Conservation (phyloP, 64 coral and sea anemone genomes). For the Orbicella faveolata region DNA sequence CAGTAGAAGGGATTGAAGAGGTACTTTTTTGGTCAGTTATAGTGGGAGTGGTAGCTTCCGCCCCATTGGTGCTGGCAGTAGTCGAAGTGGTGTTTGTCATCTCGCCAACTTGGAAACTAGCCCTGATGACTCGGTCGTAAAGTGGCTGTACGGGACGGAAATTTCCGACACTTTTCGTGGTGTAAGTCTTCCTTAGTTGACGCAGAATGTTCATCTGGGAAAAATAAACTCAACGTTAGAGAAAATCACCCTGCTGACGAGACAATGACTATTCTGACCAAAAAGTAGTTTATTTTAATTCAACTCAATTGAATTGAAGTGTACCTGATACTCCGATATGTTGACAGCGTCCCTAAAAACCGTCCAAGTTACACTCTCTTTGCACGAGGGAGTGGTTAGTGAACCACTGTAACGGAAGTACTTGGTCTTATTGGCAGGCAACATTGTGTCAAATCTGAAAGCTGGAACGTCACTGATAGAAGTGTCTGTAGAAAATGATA, state of each 20-base stretch:
- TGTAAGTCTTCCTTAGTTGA: conserved; percentile 22
- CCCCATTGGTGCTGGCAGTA: no score
- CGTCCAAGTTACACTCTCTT: conserved; percentile 77
- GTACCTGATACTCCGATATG: conserved; percentile 50
- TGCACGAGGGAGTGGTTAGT: conserved; percentile 64
- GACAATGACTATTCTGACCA: no score
- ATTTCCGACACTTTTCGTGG: neutral
- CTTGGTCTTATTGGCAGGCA: conserved; percentile 39
- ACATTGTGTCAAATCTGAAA: conserved; percentile 13
- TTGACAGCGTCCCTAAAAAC: conserved; percentile 41
- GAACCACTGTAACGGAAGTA: conserved; percentile 80
- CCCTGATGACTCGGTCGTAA: conserved; percentile 40
- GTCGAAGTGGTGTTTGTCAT: neutral
- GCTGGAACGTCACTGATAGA: neutral
- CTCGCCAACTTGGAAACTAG: conserved; percentile 19
- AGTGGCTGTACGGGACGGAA: conserved; percentile 66
- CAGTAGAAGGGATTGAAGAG: no score
- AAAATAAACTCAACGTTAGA: neutral
- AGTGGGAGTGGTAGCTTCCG: no score
- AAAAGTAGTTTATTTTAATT: no score
- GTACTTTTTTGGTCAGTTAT: no score
- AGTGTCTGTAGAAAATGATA: neutral
- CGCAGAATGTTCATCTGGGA: conserved; percentile 64
- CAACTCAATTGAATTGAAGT: no score
- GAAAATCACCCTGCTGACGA: no score